phyloP scores from a whole-genome alignment of 2,113 vertebrate genomes.

The Andinoacara biseriatus region DNA sequence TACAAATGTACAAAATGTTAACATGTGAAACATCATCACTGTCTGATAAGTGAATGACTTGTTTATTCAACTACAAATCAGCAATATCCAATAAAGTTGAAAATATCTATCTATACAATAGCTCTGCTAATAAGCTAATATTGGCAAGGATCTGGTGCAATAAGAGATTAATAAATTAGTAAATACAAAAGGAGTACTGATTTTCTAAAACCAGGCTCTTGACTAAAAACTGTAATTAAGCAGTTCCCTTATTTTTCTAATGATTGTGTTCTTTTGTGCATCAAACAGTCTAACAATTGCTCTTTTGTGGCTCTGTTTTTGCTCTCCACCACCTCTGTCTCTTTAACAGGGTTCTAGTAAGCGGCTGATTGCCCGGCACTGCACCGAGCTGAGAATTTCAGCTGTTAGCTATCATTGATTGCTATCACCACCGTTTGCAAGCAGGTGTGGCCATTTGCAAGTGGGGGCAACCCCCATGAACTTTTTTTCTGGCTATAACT shows the following conservation, averaged over 20 bases:
- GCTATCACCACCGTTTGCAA: no score
- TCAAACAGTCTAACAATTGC: not conserved
- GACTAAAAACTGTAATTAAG: not conserved
- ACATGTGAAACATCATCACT: rapidly evolving
- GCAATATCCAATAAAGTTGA: not conserved
- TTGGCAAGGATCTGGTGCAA: not conserved
- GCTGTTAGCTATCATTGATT: no score
- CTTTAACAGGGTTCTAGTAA: no score
- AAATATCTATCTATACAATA: not conserved
- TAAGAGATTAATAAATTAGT: rapidly evolving
- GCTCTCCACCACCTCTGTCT: not conserved
- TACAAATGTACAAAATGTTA: no score
- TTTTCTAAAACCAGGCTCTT: rapidly evolving
- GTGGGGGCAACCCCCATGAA: no score
- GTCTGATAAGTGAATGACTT: not conserved
- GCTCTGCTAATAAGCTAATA: not conserved
- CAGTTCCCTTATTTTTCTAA: not conserved
- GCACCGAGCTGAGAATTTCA: no score
- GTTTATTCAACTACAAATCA: not conserved
- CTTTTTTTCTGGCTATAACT: no score
- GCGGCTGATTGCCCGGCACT: no score
- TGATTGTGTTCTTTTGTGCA: not conserved
- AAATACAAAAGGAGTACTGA: rapidly evolving
- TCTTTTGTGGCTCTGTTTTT: not conserved
- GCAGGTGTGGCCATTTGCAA: no score